Base-by-base conservation (phyloP, 2,113 vertebrate genomes). In the Labeo catla region DNA sequence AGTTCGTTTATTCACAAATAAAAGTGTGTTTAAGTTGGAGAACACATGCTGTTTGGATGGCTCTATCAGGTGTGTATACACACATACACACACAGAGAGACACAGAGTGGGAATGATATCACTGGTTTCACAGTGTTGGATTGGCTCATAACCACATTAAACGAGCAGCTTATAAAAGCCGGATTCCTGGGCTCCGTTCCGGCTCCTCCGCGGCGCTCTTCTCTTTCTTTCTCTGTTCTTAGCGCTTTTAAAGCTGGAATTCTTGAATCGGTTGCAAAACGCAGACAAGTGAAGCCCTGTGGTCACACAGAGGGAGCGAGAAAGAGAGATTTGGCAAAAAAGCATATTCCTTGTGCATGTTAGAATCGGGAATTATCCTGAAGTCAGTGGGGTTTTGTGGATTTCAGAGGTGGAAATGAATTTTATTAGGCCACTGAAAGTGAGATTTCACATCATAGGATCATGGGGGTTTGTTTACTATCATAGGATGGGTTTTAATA, bases 81-180 rank as follows among this genome's bases (percentile, higher is more conserved):
- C 80, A 73, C 66, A 54, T 54, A 79, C 65, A 63, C 78, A 78
- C 76, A 87, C 63, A 34, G 4, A 4, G 13, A 57, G 36, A 61
- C 52, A 54, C 54, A 63, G 15, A 6, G 57, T 57, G 76, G 73
- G 73, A 81, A 36, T 82, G 82, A 89, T 83, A 83, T 89, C 23
- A 83, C 83, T 86, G 66, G 73, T 59, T 81, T 87, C 59, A 57
- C 43, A 63, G 50, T 28, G 45, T 66, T 86, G 63, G 72, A 83
- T 77, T 72, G 19, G 61, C n/a, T 86, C 57, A 36, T 36, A 76
- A 86, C 87, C 89, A 88, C 86, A 85, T 91, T 66, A 91, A 88
- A 88, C 19, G 36, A 28, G 76, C 13, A 15, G 36, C 16, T 36
- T 47, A 72, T 54, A 73, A 50, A 21, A 47, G 36, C 19, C 3